Evolutionary conservation across 2,888 invertebrate genomes (phyloP), one percentile per base, ranked within the genome.

Genomic region (Rhingia rostrata): DNA sequence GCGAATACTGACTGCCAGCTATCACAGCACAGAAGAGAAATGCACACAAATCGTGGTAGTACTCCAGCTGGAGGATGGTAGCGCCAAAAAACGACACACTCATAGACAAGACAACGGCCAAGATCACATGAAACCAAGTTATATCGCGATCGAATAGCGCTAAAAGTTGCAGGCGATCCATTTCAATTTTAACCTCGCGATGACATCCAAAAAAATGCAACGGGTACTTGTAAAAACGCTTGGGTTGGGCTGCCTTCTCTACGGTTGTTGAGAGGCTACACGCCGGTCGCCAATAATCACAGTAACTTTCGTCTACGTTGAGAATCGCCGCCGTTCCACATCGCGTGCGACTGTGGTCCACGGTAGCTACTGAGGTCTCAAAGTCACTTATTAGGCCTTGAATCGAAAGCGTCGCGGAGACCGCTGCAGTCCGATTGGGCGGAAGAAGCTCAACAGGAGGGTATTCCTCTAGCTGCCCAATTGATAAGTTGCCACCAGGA

Each of bases 1-100:
- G 92, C 0, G 98, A 98, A 92, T 99, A 99, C 91, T 99, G 99
- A 89, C 98, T 98, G 12, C 98, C 96, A 0, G 99, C 99, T 88
- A 99, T 97, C n/a, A 99, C 97, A 88, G 98, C 96, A 92, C 99
- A 99, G 91, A 99, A 98, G 89, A 98, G 93, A 91, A 99, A 97
- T 12, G 98, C 97, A 88, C 95, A 96, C 67, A 99, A 94, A 90
- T 99, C 99, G 88, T 95, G 95, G 92, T 97, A 99, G 90, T 98
- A 96, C 60, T 96, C 95, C 54, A 95, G 93, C 89, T 96, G 95
- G 6, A 99, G 92, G 37, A 98, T 94, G 82, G 95, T 92, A 0
- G 97, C 95, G 1, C 98, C 98, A 64, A 99, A 92, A 58, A 96
- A 93, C 3, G 97, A 96, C 1, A 99, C 98, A 86, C 95, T 91